Evolutionary conservation across 2,888 invertebrate species (phyloP).

Genomic region (Idaea biselata): DNA sequence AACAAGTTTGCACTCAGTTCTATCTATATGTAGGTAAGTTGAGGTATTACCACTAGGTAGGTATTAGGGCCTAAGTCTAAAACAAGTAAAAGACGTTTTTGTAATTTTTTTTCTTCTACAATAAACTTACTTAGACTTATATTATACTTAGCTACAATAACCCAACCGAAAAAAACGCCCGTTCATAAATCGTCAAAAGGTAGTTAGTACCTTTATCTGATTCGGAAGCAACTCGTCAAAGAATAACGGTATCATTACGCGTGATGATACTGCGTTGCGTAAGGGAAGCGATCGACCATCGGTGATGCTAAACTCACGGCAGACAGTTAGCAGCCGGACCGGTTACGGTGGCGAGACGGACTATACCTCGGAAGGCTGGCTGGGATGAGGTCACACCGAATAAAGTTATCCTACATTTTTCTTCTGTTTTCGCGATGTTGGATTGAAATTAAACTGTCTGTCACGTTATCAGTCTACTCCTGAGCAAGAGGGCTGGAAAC

Average conservation of each 20-base stretch:
- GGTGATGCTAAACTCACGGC: constrained; percentile 17
- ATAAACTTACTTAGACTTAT: too few species aligned
- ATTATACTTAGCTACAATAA: background rate
- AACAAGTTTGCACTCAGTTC: too few species aligned
- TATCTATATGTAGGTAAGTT: too few species aligned
- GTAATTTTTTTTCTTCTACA: too few species aligned
- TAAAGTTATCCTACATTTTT: constrained; percentile 11
- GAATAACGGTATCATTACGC: background rate
- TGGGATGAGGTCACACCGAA: constrained; percentile 21
- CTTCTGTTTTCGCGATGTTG: too few species aligned
- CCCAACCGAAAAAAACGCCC: background rate
- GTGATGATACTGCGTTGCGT: constrained; percentile 32
- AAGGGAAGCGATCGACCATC: constrained; percentile 33
- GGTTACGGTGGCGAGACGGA: constrained; percentile 27
- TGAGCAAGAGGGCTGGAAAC: too few species aligned
- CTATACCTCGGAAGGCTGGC: background rate
- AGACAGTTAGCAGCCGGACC: constrained; percentile 36
- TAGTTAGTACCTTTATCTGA: background rate
- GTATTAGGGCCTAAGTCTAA: too few species aligned
- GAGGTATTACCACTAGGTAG: too few species aligned
- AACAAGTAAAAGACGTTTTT: too few species aligned
- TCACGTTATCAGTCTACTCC: too few species aligned
- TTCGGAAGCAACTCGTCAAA: background rate
- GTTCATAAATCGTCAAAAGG: background rate
- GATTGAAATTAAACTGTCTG: too few species aligned